Evolutionary conservation across 2,113 vertebrate genomes (phyloP), one percentile per base, ranked within the genome.

Genomic region (Solea senegalensis): DNA sequence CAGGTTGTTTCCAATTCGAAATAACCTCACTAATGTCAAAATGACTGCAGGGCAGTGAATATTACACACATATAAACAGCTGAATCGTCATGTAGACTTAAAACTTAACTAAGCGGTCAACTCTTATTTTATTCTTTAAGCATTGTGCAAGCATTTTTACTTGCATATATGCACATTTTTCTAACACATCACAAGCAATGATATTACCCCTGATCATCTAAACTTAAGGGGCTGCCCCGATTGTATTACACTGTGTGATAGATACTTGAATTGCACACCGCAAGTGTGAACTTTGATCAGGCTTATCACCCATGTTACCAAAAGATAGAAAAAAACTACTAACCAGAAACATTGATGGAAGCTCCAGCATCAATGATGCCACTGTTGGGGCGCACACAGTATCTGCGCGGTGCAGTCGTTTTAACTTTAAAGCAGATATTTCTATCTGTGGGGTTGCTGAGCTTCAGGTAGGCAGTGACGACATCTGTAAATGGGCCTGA

Each of bases 351-450:
- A 81, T 96, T 96, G 90, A 97, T 86, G 67, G 95, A 97, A 83
- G 94, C 91, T 72, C 96, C 95, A 7, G 95, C 90, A 45, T 97
- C 96, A 2, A 98, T 96, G 91, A 97, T 88, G 78, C 97, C 97
- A 57, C 96, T 98, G 95, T 98, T 98, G 43, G 97, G 97, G 78
- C 97, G 93, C 84, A 98, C 97, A 54, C 97, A 98, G 91, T 98
- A 98, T 87, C 97, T 94, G 51, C 97, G 97, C 0, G 97, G 97
- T 0, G 97, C 97, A 0, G 97, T 98, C 28, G 97, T 98, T 95
- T 98, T 98, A 86, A 98, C 96, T 94, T 98, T 98, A 89, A 98
- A 98, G 84, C 96, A 98, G 72, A 98, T 95, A 56, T 97, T 97
- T 86, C 93, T 95, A 51, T 97, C 96, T 92, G 96, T 96, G 16